Evolutionary conservation across 2,888 invertebrate species (phyloP).

Genomic region (Drosophila histrio): DNA sequence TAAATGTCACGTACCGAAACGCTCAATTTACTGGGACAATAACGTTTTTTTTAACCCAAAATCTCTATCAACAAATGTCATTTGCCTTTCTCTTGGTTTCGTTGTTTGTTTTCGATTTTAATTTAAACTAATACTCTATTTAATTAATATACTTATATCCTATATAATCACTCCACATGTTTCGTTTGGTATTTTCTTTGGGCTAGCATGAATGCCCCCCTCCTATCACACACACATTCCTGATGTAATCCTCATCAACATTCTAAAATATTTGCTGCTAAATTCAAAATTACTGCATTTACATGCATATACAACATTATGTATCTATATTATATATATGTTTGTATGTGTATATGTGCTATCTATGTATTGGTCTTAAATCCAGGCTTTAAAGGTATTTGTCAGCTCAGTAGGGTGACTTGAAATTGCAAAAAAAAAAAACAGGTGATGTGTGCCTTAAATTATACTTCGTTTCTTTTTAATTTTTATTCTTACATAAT

Average conservation of each 20-base stretch:
- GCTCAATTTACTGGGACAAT: conserved; percentile 15
- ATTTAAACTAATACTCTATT: conserved; percentile 10
- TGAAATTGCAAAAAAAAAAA: conserved; percentile 26
- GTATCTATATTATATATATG: conserved; percentile 17
- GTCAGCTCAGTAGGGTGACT: conserved; percentile 28
- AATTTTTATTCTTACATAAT: background rate
- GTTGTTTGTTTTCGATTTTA: conserved; percentile 19
- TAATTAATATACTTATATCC: background rate
- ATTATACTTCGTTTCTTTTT: background rate
- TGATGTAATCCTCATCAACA: conserved; percentile 7
- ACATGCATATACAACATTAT: conserved; percentile 23
- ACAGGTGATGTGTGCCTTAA: conserved; percentile 51
- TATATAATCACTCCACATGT: conserved; percentile 11
- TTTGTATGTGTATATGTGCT: conserved; percentile 34
- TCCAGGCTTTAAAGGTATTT: conserved; percentile 17
- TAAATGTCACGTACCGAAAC: conserved; percentile 73
- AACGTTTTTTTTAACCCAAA: background rate
- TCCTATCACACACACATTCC: background rate
- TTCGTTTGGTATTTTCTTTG: conserved; percentile 11
- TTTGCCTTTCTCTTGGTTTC: conserved; percentile 37
- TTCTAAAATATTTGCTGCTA: conserved; percentile 18
- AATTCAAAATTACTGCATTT: conserved; percentile 45
- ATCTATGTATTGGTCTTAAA: conserved; percentile 39
- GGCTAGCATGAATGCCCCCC: conserved; percentile 41
- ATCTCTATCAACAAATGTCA: conserved; percentile 7